Percentiles rank a stretch among this genome's conserved stretches.
phyloP scores from a whole-genome alignment of 2,113 vertebrate genomes.

The Aptenodytes patagonicus region DNA sequence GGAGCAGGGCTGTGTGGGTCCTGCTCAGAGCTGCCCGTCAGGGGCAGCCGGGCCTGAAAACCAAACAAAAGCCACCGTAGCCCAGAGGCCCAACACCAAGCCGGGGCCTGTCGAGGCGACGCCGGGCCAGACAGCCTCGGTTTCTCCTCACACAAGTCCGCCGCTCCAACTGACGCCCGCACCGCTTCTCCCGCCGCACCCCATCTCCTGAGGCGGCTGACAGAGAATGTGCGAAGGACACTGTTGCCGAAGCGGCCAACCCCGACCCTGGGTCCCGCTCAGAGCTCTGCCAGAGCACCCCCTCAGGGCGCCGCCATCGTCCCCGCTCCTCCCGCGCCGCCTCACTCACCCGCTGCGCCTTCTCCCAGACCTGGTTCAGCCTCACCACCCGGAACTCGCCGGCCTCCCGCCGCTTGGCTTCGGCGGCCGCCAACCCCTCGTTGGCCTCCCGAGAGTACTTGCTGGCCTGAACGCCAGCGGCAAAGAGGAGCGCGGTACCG shows the following conservation, averaged over 20 bases:
- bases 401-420: conserved; percentile 2
- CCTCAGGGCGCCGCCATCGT: background rate
- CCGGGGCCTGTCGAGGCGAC: background rate
- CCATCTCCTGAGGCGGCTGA: background rate
- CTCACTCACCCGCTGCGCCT: conserved; percentile 85
- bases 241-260: background rate
- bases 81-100: background rate
- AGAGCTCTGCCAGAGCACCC: background rate
- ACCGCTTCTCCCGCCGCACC: background rate
- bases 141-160: background rate
- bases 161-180: background rate
- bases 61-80: no score
- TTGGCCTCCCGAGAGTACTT: conserved; percentile 89
- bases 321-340: background rate
- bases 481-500: background rate
- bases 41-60: background rate
- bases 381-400: conserved; percentile 88
- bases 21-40: background rate
- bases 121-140: background rate
- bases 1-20: background rate
- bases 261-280: no score
- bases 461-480: conserved; percentile 64
- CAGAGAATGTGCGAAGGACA: no score
- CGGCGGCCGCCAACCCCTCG: conserved; percentile 55
- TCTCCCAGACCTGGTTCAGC: conserved; percentile 93